Percentiles rank a stretch among this genome's conserved stretches.
Conservation (phyloP, 2,888 invertebrate species). For the Tortrix viridana region DNA sequence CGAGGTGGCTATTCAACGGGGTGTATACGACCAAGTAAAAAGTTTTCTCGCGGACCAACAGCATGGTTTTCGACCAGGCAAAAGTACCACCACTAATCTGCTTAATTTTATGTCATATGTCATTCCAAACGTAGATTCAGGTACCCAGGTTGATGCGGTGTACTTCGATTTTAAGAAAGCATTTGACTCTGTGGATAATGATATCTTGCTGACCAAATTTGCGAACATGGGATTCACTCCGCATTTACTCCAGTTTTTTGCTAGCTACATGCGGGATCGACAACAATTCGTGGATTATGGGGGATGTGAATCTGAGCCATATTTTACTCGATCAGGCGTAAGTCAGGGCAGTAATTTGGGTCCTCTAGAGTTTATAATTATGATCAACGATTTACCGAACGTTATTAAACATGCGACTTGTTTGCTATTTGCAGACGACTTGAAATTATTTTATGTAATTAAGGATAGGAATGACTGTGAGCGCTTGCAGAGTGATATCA, state of each 20-base stretch:
- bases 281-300: conserved; percentile 26
- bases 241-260: conserved; percentile 16
- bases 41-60: conserved; percentile 11
- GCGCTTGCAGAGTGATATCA: not conserved
- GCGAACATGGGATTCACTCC: conserved; percentile 16
- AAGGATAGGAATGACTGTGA: not conserved
- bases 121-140: conserved; percentile 6
- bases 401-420: conserved; percentile 20
- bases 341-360: conserved; percentile 33
- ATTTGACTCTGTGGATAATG: conserved; percentile 23
- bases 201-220: conserved; percentile 20
- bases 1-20: conserved; percentile 20
- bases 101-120: not conserved
- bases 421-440: conserved; percentile 15
- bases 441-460: not conserved
- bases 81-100: conserved; percentile 9
- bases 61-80: conserved; percentile 23
- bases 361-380: conserved; percentile 25
- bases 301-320: conserved; percentile 16
- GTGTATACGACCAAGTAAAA: not conserved
- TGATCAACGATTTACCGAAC: conserved; percentile 31
- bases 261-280: conserved; percentile 20
- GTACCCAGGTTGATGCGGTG: conserved; percentile 19
- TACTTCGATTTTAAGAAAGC: conserved; percentile 26
- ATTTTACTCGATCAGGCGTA: conserved; percentile 19